Base-by-base conservation (phyloP, 2,888 invertebrate species). In the Agonopterix alstromeriana region DNA sequence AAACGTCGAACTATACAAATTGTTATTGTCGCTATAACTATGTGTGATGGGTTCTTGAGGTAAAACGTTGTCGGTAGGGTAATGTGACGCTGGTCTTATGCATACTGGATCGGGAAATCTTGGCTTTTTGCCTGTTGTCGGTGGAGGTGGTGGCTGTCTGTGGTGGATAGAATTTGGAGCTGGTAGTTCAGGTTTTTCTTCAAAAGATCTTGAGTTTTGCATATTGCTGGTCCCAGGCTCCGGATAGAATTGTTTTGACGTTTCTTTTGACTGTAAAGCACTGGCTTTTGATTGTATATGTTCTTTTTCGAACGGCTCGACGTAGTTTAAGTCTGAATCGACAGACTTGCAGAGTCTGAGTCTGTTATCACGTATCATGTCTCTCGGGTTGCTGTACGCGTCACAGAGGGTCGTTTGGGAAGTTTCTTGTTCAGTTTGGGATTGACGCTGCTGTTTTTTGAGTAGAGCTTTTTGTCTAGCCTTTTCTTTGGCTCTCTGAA, bases 251-350 rank as follows among this genome's bases (percentile, higher is more conserved):
- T 85, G 86, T 50, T 71, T 80, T 1, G 88, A 88, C 35, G 77
- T 64, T 54, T 87, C 82, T 57, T 82, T 80, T 11, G 83, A 77
- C 51, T 84, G 72, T 17, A 87, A 54, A n/a, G 88, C 88, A 74
- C 82, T 84, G 11, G 83, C 77, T 71, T 81, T 86, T 0, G 88
- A 88, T 53, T 88, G 86, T 40, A 88, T 88, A 27, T 79, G 78
- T 58, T 88, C 88, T 51, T 88, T 87, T 54, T 88, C 87, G 70
- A 88, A 88, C 14, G 88, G 88, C 53, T 88, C 88, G 40, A 88
- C 87, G 67, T 88, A 88, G 59, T 88, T 79, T 47, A 88, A 65
- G 63, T 88, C 88, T 0, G 88, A 88, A 44, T 88, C 88, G 10
- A 88, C 88, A 50, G 88, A 88, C 60, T 88, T 88, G 53, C 83